Conservation (phyloP, 1,140 invertebrate genomes). For the Chionoecetes opilio region DNA sequence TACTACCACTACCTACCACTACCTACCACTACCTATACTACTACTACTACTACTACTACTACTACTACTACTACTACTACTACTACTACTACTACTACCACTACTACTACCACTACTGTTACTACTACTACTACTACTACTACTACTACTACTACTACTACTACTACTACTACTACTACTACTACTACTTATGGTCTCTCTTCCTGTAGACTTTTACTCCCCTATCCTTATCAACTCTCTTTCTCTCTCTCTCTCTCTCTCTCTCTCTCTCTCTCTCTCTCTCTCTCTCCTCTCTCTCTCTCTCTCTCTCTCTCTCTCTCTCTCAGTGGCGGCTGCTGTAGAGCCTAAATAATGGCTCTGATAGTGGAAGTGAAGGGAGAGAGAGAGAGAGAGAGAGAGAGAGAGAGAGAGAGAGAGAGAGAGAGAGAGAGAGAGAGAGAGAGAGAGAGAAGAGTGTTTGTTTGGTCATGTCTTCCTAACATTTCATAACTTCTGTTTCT, state of each 20-base stretch:
- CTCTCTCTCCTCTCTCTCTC: no score
- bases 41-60: no score
- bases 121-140: constrained; percentile 44
- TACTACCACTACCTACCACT: constrained; percentile 52
- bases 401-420: constrained; percentile 23
- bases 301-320: constrained; percentile 33
- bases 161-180: constrained; percentile 50
- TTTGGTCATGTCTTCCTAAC: background rate
- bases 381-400: constrained; percentile 33
- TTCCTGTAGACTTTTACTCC: no score
- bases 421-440: background rate
- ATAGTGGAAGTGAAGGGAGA: background rate
- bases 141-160: constrained; percentile 50
- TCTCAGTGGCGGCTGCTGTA: background rate
- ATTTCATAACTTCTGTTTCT: background rate
- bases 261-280: constrained; percentile 9
- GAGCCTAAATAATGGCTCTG: background rate
- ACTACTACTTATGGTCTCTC: background rate
- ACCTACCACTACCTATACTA: background rate
- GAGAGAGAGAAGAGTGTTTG: background rate
- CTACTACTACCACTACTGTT: constrained; percentile 32
- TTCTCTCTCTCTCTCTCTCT: constrained; percentile 53
- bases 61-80: no score
- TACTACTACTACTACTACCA: constrained; percentile 36
- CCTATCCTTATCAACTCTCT: constrained; percentile 13